Evolutionary conservation across 2,888 invertebrate species (phyloP).

Genomic region (Coleophora deauratella): DNA sequence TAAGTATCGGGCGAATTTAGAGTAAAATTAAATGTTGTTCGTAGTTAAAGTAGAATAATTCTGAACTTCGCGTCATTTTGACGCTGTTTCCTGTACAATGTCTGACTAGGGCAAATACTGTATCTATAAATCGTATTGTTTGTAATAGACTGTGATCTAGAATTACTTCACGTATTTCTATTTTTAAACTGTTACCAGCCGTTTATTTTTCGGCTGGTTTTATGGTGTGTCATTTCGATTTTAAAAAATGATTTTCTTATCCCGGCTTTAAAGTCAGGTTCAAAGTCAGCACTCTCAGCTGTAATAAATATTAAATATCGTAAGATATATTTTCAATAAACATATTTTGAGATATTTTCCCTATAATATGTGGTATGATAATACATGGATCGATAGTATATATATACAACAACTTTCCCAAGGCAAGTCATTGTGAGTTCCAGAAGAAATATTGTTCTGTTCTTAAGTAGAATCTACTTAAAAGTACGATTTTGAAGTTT

Average conservation of each 20-base stretch:
- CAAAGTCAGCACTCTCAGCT: background rate
- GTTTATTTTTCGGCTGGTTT: background rate
- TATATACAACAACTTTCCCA: no score
- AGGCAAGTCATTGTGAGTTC: no score
- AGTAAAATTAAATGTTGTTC: slow-evolving; percentile 25
- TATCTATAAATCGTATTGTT: slow-evolving; percentile 57
- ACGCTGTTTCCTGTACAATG: slow-evolving; percentile 48
- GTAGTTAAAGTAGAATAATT: slow-evolving; percentile 19
- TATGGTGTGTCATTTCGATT: background rate
- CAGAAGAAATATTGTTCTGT: no score
- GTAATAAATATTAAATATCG: background rate
- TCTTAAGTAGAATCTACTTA: no score
- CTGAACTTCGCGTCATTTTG: slow-evolving; percentile 45
- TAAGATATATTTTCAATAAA: slow-evolving; percentile 13
- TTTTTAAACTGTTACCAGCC: slow-evolving; percentile 41
- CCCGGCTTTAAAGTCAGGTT: background rate
- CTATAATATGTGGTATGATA: no score
- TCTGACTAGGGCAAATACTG: slow-evolving; percentile 11
- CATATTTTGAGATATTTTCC: slow-evolving; percentile 62
- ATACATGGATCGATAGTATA: no score
- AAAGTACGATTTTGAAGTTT: no score
- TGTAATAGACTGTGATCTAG: slow-evolving; percentile 72
- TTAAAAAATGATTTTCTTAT: background rate
- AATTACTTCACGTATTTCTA: slow-evolving; percentile 67
- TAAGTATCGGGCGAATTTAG: slow-evolving; percentile 18